Base-by-base conservation (phyloP, 1,140 invertebrate genomes). In the Hyles euphorbiae region DNA sequence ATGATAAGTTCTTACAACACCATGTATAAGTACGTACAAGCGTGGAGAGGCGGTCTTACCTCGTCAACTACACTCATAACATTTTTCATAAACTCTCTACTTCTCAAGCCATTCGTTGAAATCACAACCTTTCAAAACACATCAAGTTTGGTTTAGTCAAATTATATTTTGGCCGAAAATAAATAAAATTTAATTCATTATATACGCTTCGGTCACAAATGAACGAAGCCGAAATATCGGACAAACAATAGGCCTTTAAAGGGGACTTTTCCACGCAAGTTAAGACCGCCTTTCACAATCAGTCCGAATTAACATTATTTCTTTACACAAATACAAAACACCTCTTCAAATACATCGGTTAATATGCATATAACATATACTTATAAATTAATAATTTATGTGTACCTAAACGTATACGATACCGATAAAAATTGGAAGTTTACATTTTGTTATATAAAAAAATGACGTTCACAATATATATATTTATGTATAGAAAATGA, bases 1-100 rank as follows among this genome's bases (percentile, higher is more conserved):
- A 81, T 81, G 76, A 80, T 75, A 78, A 74, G 67, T 76, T 67
- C 73, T 83, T 77, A 81, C 72, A 81, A 73, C 77, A 78, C 58
- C 53, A 64, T 61, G 60, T 65, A 57, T 69, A 71, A 67, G 70
- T 69, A 76, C 64, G 65, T 68, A 67, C 58, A 69, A 71, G 68
- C 68, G 65, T 68, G 58, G 59, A 61, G 65, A 61, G 70, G 64
- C 70, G 61, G 63, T 71, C 70, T 69, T 48, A 57, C 66, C 69
- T 71, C 67, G 53, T 52, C 33, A 34, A 34, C 12, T n/a, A 48
- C 52, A 55, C 36, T 47, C 54, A 55, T 46, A 63, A 34, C 47
- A 53, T 54, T 12, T 47, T 46, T 44, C 45, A 56, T 60, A 64
- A 55, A 63, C 58, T 60, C 57, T 62, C 51, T 54, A 67, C 3